Evolutionary conservation across 2,113 vertebrate species (phyloP).

Genomic region (Platysteira castanea): DNA sequence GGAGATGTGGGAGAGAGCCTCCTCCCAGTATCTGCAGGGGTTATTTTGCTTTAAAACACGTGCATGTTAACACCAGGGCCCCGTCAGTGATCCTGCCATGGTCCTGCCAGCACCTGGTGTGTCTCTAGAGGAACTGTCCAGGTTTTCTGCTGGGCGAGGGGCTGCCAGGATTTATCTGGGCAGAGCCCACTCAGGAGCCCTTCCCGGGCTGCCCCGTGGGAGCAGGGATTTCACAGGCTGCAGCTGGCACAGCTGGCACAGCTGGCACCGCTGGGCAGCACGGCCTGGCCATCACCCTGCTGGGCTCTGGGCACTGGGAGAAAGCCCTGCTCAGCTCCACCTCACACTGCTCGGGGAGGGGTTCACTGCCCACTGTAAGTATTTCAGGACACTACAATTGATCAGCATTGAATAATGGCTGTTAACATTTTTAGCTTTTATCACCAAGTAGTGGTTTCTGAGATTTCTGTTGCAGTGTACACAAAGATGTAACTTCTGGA

Average conservation of each 20-base stretch:
- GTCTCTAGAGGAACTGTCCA: not conserved
- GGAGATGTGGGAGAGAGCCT: not conserved
- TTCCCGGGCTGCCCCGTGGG: not conserved
- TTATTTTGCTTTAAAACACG: not conserved
- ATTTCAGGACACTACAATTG: not conserved
- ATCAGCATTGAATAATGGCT: not conserved
- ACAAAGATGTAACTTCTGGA: not conserved
- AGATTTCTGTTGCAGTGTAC: not conserved
- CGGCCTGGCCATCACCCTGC: not conserved
- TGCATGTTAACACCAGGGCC: not conserved
- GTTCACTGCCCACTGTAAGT: not conserved
- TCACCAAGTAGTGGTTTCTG: not conserved
- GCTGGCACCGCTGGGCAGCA: not conserved
- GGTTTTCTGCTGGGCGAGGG: not conserved
- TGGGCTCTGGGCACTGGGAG: not conserved
- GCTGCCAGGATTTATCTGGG: not conserved
- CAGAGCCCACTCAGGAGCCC: not conserved
- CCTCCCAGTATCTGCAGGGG: not conserved
- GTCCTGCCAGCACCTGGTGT: too few species aligned
- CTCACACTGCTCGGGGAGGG: not conserved
- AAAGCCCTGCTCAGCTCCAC: not conserved
- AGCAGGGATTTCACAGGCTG: not conserved
- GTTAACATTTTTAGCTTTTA: not conserved
- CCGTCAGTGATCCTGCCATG: not conserved
- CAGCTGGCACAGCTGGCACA: not conserved